These are phyloP conservation scores for Athene noctua DNA, from an alignment of 2,113 vertebrate genomes.

Conservation along the genomic window DNA sequence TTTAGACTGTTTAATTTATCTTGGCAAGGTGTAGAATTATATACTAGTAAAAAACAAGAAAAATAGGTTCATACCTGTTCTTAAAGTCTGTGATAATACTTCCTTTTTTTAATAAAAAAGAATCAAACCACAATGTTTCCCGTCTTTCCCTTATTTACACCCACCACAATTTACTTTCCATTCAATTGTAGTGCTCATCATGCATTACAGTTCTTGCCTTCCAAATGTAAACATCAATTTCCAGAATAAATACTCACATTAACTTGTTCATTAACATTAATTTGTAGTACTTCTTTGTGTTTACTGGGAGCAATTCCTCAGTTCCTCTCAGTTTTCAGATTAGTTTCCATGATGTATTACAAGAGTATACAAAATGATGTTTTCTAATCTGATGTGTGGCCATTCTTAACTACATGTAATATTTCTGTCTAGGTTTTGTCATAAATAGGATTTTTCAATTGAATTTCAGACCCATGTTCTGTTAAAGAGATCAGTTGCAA, in stretches of 20 bases:
- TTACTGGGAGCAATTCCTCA: not conserved
- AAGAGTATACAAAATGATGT: not conserved
- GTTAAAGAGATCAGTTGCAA: not conserved
- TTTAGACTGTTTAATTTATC: not conserved
- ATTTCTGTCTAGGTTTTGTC: not conserved
- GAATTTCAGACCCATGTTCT: not conserved
- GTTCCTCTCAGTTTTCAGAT: not conserved
- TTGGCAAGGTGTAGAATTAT: not conserved
- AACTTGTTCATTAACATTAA: not conserved
- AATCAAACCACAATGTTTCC: not conserved
- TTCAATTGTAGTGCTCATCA: not conserved
- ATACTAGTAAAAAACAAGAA: not conserved
- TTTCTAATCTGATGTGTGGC: not conserved
- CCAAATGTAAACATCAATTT: not conserved
- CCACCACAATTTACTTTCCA: not conserved
- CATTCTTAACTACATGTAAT: not conserved
- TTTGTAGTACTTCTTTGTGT: not conserved
- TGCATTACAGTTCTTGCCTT: not conserved
- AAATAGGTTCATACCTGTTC: not conserved
- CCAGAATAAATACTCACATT: not conserved
- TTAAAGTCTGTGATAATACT: not conserved
- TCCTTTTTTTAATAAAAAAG: not conserved
- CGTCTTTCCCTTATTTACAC: not conserved
- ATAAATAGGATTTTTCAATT: not conserved
- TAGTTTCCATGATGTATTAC: not conserved